Conservation (phyloP, 2,888 invertebrate genomes). For the Rhopalosiphum nymphaeae region DNA sequence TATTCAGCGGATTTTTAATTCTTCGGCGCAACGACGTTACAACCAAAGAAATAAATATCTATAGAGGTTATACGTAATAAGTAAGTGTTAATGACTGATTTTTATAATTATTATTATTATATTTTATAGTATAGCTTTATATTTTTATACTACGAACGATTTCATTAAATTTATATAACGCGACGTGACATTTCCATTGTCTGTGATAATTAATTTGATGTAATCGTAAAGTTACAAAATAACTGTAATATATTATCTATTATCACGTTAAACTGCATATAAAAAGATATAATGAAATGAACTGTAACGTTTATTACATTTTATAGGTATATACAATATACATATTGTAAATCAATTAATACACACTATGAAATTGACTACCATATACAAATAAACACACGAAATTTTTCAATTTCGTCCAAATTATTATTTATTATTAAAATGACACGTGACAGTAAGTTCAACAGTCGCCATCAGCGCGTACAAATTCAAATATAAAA, state of each 20-base stretch:
- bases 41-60: neutral
- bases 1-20: neutral
- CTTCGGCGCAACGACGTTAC: neutral
- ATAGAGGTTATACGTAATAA: neutral
- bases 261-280: neutral
- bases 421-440: too few relatives aligned
- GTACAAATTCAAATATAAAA: too few relatives aligned
- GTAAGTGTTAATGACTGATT: neutral
- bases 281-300: neutral
- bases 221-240: neutral
- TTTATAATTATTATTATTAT: neutral
- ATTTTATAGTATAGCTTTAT: neutral
- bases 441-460: too few relatives aligned
- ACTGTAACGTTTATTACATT: neutral
- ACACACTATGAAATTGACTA: too few relatives aligned
- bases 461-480: too few relatives aligned
- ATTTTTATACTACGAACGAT: neutral
- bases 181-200: neutral
- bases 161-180: neutral
- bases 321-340: too few relatives aligned
- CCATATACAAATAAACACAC: too few relatives aligned
- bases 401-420: too few relatives aligned
- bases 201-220: neutral
- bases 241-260: neutral
- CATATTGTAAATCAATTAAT: too few relatives aligned